Evolutionary conservation across 1,140 invertebrate species (phyloP).

Genomic region (Charaxes varanes): DNA sequence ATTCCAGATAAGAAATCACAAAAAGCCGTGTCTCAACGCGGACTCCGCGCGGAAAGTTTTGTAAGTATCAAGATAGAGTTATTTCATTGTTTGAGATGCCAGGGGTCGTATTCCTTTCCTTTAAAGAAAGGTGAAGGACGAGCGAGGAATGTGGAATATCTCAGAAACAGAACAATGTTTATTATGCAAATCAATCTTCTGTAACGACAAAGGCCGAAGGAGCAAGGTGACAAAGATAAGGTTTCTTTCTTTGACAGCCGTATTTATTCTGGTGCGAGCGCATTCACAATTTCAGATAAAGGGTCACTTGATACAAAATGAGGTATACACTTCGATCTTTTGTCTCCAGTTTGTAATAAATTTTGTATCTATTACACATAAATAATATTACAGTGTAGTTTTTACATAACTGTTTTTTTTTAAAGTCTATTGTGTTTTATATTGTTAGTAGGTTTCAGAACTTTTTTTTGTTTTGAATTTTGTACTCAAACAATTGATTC

Average conservation of each 20-base stretch:
- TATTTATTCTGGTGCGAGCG: constrained; percentile 17
- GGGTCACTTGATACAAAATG: constrained; percentile 7
- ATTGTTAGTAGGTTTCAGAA: too few species aligned
- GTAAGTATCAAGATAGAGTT: constrained; percentile 45
- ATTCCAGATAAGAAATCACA: constrained; percentile 51
- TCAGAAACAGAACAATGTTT: constrained; percentile 26
- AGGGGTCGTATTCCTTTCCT: constrained; percentile 48
- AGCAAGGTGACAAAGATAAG: constrained; percentile 17
- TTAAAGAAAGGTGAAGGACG: constrained; percentile 63
- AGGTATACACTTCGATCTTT: constrained; percentile 16
- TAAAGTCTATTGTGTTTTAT: too few species aligned
- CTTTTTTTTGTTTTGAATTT: too few species aligned
- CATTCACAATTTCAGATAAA: constrained; percentile 15
- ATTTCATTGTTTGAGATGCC: constrained; percentile 52
- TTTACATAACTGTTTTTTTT: too few species aligned
- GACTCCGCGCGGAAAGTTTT: constrained; percentile 50
- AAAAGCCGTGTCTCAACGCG: constrained; percentile 50
- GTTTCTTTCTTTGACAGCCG: constrained; percentile 15
- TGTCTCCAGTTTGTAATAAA: constrained; percentile 13
- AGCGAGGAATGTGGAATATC: constrained; percentile 38
- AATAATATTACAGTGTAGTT: too few species aligned
- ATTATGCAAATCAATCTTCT: constrained; percentile 36
- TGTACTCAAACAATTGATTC: too few species aligned
- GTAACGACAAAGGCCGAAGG: constrained; percentile 12
- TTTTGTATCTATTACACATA: too few species aligned